phyloP scores from a whole-genome alignment of 2,888 invertebrate genomes.

The Latheticus oryzae region DNA sequence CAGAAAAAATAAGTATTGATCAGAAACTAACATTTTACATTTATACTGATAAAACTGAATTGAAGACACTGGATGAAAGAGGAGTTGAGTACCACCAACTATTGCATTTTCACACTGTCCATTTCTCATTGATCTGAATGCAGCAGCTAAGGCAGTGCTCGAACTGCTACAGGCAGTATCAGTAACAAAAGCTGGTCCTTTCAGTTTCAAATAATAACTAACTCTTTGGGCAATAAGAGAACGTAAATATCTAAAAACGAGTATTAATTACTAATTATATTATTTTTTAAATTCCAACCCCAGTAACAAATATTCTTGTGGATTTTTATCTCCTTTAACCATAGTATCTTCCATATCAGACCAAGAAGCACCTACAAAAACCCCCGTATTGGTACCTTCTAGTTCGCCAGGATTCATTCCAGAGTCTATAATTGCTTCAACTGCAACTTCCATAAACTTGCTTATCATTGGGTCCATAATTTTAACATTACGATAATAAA shows the following conservation, averaged over 20 bases:
- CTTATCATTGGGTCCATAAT: constrained; percentile 71
- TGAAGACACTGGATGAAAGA: too few relatives aligned
- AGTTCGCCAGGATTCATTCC: constrained; percentile 65
- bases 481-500: constrained; percentile 67
- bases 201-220: constrained; percentile 88
- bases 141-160: constrained; percentile 86
- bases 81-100: constrained; percentile 81
- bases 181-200: constrained; percentile 88
- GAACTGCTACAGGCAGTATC: constrained; percentile 98
- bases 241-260: constrained; percentile 64
- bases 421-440: constrained; percentile 65
- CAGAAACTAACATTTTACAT: too few relatives aligned
- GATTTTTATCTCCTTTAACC: too few relatives aligned
- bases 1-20: constrained; percentile 67
- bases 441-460: constrained; percentile 70
- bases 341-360: constrained; percentile 72
- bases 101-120: constrained; percentile 91
- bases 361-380: constrained; percentile 80
- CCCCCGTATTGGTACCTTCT: constrained; percentile 80
- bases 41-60: too few relatives aligned
- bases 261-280: too few relatives aligned
- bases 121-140: constrained; percentile 78
- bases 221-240: constrained; percentile 95
- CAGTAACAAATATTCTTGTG: too few relatives aligned
- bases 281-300: too few relatives aligned